A percentile compares a stretch with the other conserved stretches of the same genome.
phyloP scores from a whole-genome alignment of 2,797 vertebrate species.

The Rhinogobio ventralis region DNA sequence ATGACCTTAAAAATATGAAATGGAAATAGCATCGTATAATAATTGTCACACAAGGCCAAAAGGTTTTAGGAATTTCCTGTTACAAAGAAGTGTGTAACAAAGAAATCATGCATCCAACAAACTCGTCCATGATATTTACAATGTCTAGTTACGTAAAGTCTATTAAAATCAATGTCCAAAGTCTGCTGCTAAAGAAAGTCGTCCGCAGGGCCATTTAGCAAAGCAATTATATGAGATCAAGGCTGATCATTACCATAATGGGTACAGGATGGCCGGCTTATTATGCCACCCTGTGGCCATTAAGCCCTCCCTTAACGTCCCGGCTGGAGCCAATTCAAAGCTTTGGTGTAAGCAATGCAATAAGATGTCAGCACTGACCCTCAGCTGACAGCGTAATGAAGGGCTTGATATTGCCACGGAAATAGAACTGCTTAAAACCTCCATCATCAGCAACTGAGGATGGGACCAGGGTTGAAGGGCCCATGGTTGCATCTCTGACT shows the following conservation, averaged over 20 bases:
- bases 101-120: background rate
- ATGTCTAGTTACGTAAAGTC: background rate
- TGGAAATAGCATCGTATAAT: background rate
- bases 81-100: background rate
- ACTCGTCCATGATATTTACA: background rate
- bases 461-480: conserved; percentile 26
- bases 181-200: conserved; percentile 29
- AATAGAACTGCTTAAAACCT: conserved; percentile 15
- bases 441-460: conserved; percentile 36
- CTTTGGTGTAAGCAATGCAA: conserved; percentile 25
- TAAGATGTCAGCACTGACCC: conserved; percentile 28
- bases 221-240: conserved; percentile 20
- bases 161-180: conserved; percentile 31
- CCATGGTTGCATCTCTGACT: conserved; percentile 37
- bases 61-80: background rate
- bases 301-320: conserved; percentile 1
- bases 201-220: conserved; percentile 36
- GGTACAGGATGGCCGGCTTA: conserved; percentile 2
- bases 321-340: background rate
- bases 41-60: background rate
- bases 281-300: conserved; percentile 31
- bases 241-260: conserved; percentile 40
- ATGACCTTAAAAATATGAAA: conserved; percentile 3
- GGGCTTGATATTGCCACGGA: conserved; percentile 8
- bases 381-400: conserved; percentile 17